These are phyloP conservation scores for Rugalucina vietnamica DNA, from an alignment of 2,888 invertebrate species.

Conservation along the genomic window DNA sequence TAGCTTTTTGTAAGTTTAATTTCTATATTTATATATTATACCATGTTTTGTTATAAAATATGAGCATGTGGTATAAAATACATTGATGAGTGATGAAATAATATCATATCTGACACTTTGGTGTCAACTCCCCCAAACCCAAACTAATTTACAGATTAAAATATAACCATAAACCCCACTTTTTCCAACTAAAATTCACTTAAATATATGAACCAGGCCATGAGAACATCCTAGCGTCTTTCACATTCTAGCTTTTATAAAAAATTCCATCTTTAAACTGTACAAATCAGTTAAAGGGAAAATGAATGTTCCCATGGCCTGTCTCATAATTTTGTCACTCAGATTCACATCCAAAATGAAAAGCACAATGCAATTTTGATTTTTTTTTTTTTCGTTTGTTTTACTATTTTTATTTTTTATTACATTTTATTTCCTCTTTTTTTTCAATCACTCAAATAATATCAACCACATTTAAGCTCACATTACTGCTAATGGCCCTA, in stretches of 20 bases:
- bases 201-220: neutral
- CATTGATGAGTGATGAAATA: neutral
- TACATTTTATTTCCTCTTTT: neutral
- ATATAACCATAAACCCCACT: neutral
- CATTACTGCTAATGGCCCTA: neutral
- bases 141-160: neutral
- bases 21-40: neutral
- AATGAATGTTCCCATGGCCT: neutral
- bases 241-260: no score
- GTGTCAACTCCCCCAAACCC: neutral
- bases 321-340: no score
- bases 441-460: neutral
- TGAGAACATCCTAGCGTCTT: neutral
- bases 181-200: neutral
- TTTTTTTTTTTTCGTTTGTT: neutral
- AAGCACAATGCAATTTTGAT: neutral
- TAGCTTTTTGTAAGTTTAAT: neutral
- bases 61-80: conserved; percentile 1
- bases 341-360: no score
- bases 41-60: neutral
- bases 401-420: neutral
- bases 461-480: neutral
- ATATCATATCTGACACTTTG: neutral
- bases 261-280: neutral
- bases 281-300: neutral